Conservation (phyloP, 2,797 vertebrate genomes). For the Sebastes trivittatus region DNA sequence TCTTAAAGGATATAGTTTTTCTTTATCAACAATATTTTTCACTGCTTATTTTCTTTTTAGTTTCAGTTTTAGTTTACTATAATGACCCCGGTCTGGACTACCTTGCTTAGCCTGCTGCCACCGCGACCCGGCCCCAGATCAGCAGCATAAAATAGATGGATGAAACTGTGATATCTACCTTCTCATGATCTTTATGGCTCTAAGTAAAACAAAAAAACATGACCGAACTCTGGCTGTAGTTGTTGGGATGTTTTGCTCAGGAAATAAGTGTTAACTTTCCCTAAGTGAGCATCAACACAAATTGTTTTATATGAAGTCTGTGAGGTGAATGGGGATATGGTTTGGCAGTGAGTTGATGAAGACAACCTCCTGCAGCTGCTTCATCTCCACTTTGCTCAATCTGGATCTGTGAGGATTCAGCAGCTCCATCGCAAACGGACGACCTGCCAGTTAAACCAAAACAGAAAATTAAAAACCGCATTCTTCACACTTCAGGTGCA, state of each 20-base stretch:
- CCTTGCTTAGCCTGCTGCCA: no score
- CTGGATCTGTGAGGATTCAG: constrained; percentile 89
- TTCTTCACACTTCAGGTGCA: neutral
- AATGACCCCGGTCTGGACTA: neutral
- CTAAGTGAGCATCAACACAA: neutral
- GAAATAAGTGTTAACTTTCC: neutral
- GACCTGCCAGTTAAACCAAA: constrained; percentile 79
- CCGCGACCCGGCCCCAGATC: no score
- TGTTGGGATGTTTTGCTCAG: neutral
- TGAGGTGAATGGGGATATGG: neutral
- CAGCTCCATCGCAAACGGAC: constrained; percentile 95
- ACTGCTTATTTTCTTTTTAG: neutral
- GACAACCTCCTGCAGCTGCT: constrained; percentile 91
- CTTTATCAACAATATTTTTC: neutral
- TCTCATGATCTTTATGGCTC: neutral
- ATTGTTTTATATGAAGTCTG: neutral
- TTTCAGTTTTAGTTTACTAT: neutral
- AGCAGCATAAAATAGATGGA: no score
- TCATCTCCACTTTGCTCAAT: constrained; percentile 85
- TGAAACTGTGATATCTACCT: neutral
- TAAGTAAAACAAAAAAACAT: neutral
- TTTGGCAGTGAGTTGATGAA: neutral
- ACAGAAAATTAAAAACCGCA: neutral
- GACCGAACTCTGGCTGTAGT: neutral
- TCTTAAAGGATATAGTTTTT: neutral